Percentiles rank a stretch among this genome's conserved stretches.
Conservation (phyloP, 2,888 invertebrate species). For the Epirrhoe tristata region DNA sequence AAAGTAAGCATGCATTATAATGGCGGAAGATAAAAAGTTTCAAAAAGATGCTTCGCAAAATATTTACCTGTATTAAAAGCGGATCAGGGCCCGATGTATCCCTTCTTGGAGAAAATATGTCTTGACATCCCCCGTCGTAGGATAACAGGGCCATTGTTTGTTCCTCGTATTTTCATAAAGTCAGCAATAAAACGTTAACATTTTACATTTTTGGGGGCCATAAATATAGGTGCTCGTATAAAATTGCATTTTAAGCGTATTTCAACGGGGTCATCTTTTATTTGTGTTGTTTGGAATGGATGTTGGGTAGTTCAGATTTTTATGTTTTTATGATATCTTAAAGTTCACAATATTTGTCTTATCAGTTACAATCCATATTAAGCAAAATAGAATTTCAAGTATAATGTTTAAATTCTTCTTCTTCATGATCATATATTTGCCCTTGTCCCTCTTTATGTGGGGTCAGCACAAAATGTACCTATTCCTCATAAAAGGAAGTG, state of each 20-base stretch:
- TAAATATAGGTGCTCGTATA: conserved; percentile 79
- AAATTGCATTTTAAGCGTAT: conserved; percentile 85
- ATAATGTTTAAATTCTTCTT: too few relatives aligned
- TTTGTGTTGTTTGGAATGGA: conserved; percentile 35
- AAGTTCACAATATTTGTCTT: background rate
- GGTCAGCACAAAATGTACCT: too few relatives aligned
- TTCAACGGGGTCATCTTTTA: conserved; percentile 73
- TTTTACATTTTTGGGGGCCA: conserved; percentile 81
- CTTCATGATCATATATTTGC: too few relatives aligned
- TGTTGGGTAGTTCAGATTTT: conserved; percentile 1
- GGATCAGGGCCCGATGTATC: conserved; percentile 30
- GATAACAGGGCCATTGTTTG: conserved; percentile 79
- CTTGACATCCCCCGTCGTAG: conserved; percentile 73
- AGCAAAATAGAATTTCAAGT: background rate
- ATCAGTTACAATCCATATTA: background rate
- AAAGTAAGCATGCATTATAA: conserved; percentile 20
- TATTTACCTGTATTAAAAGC: conserved; percentile 37
- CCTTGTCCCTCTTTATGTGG: too few relatives aligned
- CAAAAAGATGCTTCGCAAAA: conserved; percentile 31
- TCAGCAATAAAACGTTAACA: conserved; percentile 83
- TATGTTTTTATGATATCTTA: background rate
- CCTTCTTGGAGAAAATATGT: conserved; percentile 61
- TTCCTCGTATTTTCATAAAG: conserved; percentile 81
- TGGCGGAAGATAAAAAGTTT: conserved; percentile 27
- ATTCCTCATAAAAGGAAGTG: background rate